Evolutionary conservation across 2,888 invertebrate genomes (phyloP), one percentile per base, ranked within the genome.

Genomic region (Lepas anatifera): DNA sequence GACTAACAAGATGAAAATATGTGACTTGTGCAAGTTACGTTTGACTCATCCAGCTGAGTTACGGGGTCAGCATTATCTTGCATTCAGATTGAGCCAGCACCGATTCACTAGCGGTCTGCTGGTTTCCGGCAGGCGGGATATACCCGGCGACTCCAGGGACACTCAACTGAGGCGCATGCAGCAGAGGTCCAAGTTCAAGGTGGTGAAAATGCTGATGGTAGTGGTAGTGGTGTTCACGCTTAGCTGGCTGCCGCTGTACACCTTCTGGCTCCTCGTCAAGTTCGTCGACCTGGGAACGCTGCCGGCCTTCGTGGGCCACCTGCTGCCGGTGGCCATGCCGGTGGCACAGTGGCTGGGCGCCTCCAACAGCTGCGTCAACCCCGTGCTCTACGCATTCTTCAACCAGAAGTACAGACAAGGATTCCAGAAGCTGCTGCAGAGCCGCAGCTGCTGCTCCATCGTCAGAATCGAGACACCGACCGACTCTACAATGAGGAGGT

Each of bases 311-410:
- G 2, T 39, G 37, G n/a, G 39, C 76, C 89, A 90, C 74, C 67
- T 78, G 72, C 83, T 92, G 48, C 88, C 88, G 66, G 86, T 90
- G 29, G 87, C 89, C 3, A 90, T 91, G 27, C 95, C 95, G 6
- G 85, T 95, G 68, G 94, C 92, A 8, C 95, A 92, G 79, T 93
- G 92, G 92, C 82, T 96, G 67, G 95, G 95, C 3, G 88, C 93
- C 0, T 92, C 94, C 27, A 96, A 96, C 80, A 93, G 93, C 29
- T 95, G 95, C 84, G 94, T 95, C 77, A 96, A 96, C 81, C 95
- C 95, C 0, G 89, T 96, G 73, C 84, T 96, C 71, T 95, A 95
- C 80, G 93, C 94, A 3, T 95, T 94, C 82, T 94, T 95, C 82
- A 95, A 95, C 81, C 92, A 92, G 79, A 95, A 95, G 80, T 96